Conservation (phyloP, 2,888 invertebrate genomes). For the Coecobrya sp. region DNA sequence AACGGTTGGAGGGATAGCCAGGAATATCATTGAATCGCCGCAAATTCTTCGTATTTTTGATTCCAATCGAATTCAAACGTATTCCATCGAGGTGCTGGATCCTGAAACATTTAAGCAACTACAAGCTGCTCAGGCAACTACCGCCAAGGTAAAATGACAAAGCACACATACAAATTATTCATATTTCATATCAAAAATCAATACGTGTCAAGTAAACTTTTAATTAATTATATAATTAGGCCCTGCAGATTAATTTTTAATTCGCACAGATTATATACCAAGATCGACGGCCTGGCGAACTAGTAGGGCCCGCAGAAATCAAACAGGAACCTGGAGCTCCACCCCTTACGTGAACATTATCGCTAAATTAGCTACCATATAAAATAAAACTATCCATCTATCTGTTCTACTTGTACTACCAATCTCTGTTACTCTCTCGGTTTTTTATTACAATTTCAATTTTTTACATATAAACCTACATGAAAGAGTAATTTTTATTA, state of each 20-base stretch:
- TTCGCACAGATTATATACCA: slow-evolving; percentile 82
- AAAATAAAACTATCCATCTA: not conserved
- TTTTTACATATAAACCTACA: not conserved
- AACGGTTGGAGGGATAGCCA: slow-evolving; percentile 83
- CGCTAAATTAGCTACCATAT: not conserved
- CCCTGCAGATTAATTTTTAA: slow-evolving; percentile 57
- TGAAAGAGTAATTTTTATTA: slow-evolving; percentile 19
- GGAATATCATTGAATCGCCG: slow-evolving; percentile 84
- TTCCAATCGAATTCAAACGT: slow-evolving; percentile 86
- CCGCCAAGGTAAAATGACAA: slow-evolving; percentile 77
- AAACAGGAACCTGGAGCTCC: slow-evolving; percentile 80
- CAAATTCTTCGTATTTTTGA: slow-evolving; percentile 86
- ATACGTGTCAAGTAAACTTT: not conserved
- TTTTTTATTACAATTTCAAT: slow-evolving; percentile 9
- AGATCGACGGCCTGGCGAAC: slow-evolving; percentile 80
- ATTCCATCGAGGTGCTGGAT: slow-evolving; percentile 86
- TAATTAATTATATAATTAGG: slow-evolving; percentile 48
- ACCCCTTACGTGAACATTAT: slow-evolving; percentile 63
- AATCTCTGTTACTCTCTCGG: not conserved
- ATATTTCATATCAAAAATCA: too few species aligned
- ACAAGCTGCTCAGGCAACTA: slow-evolving; percentile 84
- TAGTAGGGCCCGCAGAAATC: slow-evolving; percentile 72
- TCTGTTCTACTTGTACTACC: not conserved
- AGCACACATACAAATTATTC: not conserved
- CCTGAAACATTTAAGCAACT: slow-evolving; percentile 86